Evolutionary conservation across 2,888 invertebrate species (phyloP), one percentile per base, ranked within the genome.

Genomic region (Drosophila limbata): DNA sequence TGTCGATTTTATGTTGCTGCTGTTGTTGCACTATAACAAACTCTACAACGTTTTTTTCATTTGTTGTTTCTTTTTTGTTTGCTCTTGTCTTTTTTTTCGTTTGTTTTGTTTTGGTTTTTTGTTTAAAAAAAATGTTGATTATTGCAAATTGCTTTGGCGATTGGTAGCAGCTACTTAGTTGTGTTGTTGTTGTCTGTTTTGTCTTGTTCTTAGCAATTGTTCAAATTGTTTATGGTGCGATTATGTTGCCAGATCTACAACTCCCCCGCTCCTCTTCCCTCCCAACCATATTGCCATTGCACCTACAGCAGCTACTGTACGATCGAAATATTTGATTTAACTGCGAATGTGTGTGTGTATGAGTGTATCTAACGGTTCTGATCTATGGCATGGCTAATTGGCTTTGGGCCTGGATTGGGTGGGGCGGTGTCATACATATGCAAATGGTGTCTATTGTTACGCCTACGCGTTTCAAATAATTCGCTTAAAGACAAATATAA

Each of bases 141-240:
- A 87, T 88, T 89, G 86, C 88, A 87, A 87, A 87, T 87, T 87
- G 86, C 88, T 89, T 88, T 89, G 83, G 81, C 86, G 81, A 83
- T 87, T 87, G 90, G 88, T 76, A 85, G 86, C 82, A 88, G 85
- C 88, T 85, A 83, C 88, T 88, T 88, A 84, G 82, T 77, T 87
- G 69, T 83, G 77, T 84, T 84, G 65, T 64, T 78, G 45, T 62
- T 68, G 67, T 65, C 40, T 66, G 52, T 57, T 48, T 60, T 64
- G 52, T 28, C 77, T 77, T 86, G 86, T 88, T 88, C 86, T 85
- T 71, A 44, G 75, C 87, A 79, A 84, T 88, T 84, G 84, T 88
- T 86, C 65, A 73, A 84, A 85, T 88, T 77, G 80, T 82, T 83
- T 85, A 85, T 83, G 80, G 80, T 77, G 86, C 80, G 88, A 88